Conservation (phyloP, 2,113 vertebrate genomes). For the Zapus hudsonius region DNA sequence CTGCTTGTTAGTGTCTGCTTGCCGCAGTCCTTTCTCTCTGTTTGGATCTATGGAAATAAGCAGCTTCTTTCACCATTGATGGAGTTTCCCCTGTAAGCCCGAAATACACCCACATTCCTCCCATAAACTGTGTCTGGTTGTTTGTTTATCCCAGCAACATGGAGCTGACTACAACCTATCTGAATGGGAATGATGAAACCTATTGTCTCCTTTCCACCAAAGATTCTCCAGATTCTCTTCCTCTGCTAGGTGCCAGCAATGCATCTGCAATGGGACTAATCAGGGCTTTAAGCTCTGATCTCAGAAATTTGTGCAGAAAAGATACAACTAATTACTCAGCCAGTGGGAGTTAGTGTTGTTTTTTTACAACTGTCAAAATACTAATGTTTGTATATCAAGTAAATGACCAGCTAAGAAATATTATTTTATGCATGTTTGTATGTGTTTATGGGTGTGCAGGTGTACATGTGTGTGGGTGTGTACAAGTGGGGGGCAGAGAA, state of each 20-base stretch:
- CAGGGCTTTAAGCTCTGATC: neutral
- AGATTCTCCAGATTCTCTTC: neutral
- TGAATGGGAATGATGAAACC: neutral
- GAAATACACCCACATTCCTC: too few relatives aligned
- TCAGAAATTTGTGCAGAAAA: neutral
- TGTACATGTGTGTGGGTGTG: too few relatives aligned
- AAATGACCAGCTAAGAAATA: neutral
- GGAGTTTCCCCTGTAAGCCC: too few relatives aligned
- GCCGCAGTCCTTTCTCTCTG: too few relatives aligned
- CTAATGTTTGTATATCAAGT: constrained; percentile 24
- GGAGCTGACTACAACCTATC: neutral
- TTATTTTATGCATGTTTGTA: too few relatives aligned
- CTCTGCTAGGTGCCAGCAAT: neutral
- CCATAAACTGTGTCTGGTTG: too few relatives aligned
- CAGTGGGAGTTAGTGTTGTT: neutral
- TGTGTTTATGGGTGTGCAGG: too few relatives aligned
- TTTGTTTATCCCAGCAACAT: too few relatives aligned
- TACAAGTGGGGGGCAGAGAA: too few relatives aligned
- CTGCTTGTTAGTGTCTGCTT: too few relatives aligned
- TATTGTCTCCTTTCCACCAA: neutral
- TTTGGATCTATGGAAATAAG: too few relatives aligned
- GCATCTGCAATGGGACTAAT: neutral
- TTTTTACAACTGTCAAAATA: neutral
- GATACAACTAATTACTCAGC: neutral
- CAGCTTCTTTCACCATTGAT: too few relatives aligned